Base-by-base conservation (phyloP, 1,140 invertebrate species). In the Bombus haemorrhoidalis region DNA sequence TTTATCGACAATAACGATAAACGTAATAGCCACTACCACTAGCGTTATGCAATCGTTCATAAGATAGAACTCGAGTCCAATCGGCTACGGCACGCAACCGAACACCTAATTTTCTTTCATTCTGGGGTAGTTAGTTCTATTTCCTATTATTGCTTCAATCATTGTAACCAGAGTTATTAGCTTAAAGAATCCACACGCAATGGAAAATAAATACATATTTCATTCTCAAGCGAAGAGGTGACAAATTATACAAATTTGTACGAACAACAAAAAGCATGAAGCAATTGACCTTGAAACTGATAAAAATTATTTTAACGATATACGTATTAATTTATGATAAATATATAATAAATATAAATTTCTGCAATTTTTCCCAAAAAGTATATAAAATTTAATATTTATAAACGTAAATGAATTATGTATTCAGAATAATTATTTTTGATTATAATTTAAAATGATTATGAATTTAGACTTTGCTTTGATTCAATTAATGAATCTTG, bases 101-200 rank as follows among this genome's bases (percentile, higher is more conserved):
- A 71, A 84, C 75, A 84, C 82, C 82, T 34, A 84, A 84, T 84
- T 75, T 79, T 79, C 66, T 84, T 84, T 57, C 73, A 84, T 84
- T 84, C 75, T 43, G n/a, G 74, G 37, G 41, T 79, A 84, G 82
- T 84, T 84, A 84, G 39, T 84, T 79, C 66, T 79, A 79, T 84
- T 84, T 84, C 82, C 82, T 71, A 84, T 84, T 78, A 79, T 71
- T 79, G 25, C 66, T 71, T 79, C 82, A 69, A 69, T 79, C 41
- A 32, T 76, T 66, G 25, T 34, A 8, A 13, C 32, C 1, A 13
- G 6, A 5, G 59, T 41, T 73, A 62, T 43, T 4, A 13, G 34
- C 28, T 57, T 18, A 39, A 12, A 41, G 34, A 3, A 72, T 39
- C 25, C 41, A 64, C 39, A 39, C 47, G 47, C 13, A 25, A 53